Percentiles rank a stretch among this genome's conserved stretches.
Conservation (phyloP, 2,888 invertebrate species). For the Taenaris catops region DNA sequence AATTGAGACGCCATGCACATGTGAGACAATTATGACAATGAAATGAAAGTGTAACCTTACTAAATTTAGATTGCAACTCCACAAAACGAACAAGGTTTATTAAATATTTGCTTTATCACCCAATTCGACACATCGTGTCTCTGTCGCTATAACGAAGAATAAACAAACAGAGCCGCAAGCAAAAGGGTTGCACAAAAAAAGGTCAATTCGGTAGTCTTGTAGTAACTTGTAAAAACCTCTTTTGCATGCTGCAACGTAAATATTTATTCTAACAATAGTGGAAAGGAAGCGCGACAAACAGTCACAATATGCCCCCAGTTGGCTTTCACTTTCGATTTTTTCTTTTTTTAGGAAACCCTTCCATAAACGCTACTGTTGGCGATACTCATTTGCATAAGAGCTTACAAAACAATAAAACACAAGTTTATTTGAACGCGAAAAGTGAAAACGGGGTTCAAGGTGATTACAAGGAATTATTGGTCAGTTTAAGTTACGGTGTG, state of each 20-base stretch:
- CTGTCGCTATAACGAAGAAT: conserved; percentile 41
- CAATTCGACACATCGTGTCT: conserved; percentile 40
- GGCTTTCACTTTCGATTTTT: conserved; percentile 72
- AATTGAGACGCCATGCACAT: too few relatives aligned
- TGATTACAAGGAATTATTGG: conserved; percentile 36
- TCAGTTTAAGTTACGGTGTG: conserved; percentile 61
- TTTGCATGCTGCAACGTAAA: conserved; percentile 73
- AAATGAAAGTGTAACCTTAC: too few relatives aligned
- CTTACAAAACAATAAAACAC: conserved; percentile 58
- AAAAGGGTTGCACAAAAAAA: conserved; percentile 72
- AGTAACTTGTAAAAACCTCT: conserved; percentile 67
- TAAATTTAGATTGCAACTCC: too few relatives aligned
- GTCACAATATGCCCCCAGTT: conserved; percentile 63
- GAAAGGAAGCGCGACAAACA: conserved; percentile 56
- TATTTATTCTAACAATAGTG: conserved; percentile 65
- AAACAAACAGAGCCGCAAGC: conserved; percentile 49
- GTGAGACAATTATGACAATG: too few relatives aligned
- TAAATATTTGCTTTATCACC: conserved; percentile 34
- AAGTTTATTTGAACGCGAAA: conserved; percentile 65
- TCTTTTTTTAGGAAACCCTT: conserved; percentile 63
- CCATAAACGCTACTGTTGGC: conserved; percentile 65
- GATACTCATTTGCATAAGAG: conserved; percentile 70
- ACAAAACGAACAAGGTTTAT: too few relatives aligned
- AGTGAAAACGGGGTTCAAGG: conserved; percentile 73
- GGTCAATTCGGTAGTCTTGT: conserved; percentile 64